These are phyloP conservation scores for Polypterus bichir DNA, from an alignment of 2,113 vertebrate genomes.

Conservation along the genomic window DNA sequence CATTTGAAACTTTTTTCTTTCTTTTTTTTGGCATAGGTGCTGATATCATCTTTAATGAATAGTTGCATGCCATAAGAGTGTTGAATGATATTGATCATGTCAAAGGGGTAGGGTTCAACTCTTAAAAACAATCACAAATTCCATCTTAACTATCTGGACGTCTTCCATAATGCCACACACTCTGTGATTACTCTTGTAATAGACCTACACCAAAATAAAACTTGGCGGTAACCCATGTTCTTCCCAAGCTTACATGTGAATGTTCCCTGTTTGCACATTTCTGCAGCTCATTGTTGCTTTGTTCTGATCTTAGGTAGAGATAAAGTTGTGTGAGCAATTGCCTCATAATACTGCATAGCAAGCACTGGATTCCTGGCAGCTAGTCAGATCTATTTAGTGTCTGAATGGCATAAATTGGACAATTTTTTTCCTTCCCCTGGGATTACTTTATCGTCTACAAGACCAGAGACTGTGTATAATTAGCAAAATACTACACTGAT, in stretches of 20 bases:
- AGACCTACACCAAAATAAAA: constrained; percentile 57
- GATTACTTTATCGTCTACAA: constrained; percentile 42
- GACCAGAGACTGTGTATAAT: constrained; percentile 48
- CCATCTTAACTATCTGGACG: constrained; percentile 60
- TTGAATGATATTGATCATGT: constrained; percentile 52
- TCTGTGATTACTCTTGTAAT: constrained; percentile 51
- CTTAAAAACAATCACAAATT: constrained; percentile 57
- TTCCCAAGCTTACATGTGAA: constrained; percentile 30
- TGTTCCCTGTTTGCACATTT: constrained; percentile 25
- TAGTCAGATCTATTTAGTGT: constrained; percentile 30
- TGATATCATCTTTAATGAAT: constrained; percentile 66
- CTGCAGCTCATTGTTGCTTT: constrained; percentile 29
- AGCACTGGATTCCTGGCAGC: constrained; percentile 26
- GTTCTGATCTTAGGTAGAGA: constrained; percentile 52
- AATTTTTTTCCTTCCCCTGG: constrained; percentile 28
- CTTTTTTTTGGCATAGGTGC: constrained; percentile 17
- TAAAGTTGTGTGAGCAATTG: constrained; percentile 24
- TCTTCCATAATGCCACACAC: constrained; percentile 66
- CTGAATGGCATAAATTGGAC: constrained; percentile 46
- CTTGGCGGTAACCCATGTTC: constrained; percentile 40
- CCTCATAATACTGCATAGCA: constrained; percentile 26
- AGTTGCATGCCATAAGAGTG: constrained; percentile 47
- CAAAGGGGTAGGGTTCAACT: constrained; percentile 49
- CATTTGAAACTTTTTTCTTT: constrained; percentile 29
- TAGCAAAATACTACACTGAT: constrained; percentile 50